These are phyloP conservation scores for Quadroppia sp. DNA, from an alignment of 2,888 invertebrate species.

Conservation along the genomic window DNA sequence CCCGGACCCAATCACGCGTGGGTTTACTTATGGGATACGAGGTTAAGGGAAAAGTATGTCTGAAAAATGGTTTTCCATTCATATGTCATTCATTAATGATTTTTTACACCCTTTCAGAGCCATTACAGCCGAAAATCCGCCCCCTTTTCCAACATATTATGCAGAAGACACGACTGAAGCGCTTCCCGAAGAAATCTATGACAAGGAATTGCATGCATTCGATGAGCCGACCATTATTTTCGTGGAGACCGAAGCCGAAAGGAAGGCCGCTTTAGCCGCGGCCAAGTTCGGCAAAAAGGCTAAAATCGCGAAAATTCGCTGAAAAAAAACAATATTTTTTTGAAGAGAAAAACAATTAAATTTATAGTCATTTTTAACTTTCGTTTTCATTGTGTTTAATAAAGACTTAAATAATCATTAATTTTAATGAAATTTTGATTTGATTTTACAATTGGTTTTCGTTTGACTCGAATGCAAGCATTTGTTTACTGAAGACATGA, in stretches of 20 bases:
- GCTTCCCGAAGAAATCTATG: conserved; percentile 68
- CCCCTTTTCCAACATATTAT: conserved; percentile 76
- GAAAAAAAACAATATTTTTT: not conserved
- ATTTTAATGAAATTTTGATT: too few species aligned
- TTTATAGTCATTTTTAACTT: too few species aligned
- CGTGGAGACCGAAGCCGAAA: conserved; percentile 52
- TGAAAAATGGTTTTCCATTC: conserved; percentile 39
- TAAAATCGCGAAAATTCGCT: conserved; percentile 26
- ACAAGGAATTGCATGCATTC: conserved; percentile 70
- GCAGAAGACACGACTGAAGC: conserved; percentile 59
- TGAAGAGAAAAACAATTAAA: not conserved
- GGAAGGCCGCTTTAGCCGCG: conserved; percentile 40
- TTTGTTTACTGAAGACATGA: conserved; percentile 5
- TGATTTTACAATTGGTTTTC: too few species aligned
- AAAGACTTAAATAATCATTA: too few species aligned
- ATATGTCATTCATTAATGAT: not conserved
- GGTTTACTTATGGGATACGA: conserved; percentile 75
- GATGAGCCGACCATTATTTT: conserved; percentile 66
- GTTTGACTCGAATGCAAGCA: too few species aligned
- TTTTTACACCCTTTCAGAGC: conserved; percentile 43
- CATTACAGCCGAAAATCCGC: conserved; percentile 53
- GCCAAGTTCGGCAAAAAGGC: conserved; percentile 43
- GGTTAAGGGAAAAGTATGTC: conserved; percentile 61
- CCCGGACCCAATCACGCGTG: conserved; percentile 77
- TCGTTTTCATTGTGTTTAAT: too few species aligned